Evolutionary conservation across 2,888 invertebrate genomes (phyloP), one percentile per base, ranked within the genome.

Genomic region (Carabus problematicus): DNA sequence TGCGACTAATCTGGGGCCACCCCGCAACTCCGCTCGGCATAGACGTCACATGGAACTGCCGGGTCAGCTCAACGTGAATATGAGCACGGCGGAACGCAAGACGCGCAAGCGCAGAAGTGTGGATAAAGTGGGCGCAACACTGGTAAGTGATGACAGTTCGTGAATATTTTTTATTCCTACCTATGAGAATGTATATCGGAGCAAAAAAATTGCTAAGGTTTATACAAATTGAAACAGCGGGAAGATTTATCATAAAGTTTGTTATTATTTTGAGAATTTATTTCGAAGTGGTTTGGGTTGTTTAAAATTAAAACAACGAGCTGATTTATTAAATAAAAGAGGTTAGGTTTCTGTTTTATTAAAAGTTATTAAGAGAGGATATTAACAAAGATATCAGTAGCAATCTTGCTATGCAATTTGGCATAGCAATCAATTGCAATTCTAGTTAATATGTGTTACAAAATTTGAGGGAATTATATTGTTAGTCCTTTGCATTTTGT

Each of bases 91-190:
- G 7, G 81, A 82, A 54, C 75, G 77, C 59, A 81, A 81, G 70
- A 76, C 78, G 8, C 76, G 88, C 74, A 89, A 89, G 75, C 83
- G 89, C 71, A 83, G 88, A 70, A 88, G 87, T 72, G 82, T 85
- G 14, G 89, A 89, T 74, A 88, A 87, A 79, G 81, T 85, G 73
- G 84, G 86, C 66, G 83, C 85, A 47, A 86, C 85, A 76, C 86
- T 88, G 82, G 88, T 88, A 83, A 88, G 87, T 85, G 29, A 29
- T 45, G n/a, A 45, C 45, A 12, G 45, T 45, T 45, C 45, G n/a
- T 45, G 45, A 45, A 45, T 12, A 12, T n/a, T n/a, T 45, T 3
- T 12, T 45, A 45, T n/a, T 45, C 2, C 45, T 29, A 3, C 2
- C 45, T 29, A 3, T 29, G 29, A 29, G 29, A 29, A 29, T 29